A percentile compares a stretch with the other conserved stretches of the same genome.
Conservation (phyloP, 2,113 vertebrate species). For the Boleophthalmus pectinirostris region DNA sequence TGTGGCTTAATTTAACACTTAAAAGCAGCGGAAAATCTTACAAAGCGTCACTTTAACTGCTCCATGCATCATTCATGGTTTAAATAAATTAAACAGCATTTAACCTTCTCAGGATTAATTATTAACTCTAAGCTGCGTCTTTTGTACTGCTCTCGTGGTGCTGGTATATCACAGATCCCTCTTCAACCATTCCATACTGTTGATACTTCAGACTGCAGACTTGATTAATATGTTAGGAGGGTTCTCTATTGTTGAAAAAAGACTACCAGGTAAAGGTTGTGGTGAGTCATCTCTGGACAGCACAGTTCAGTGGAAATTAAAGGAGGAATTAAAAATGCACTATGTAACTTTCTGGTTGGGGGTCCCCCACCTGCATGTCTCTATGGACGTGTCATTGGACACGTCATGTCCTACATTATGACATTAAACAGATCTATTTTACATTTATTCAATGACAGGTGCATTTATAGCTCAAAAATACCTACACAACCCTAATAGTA, state of each 20-base stretch:
- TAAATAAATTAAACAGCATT: conserved; percentile 8
- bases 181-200: not conserved
- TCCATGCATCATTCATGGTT: not conserved
- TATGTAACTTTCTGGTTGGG: too few species aligned
- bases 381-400: too few species aligned
- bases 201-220: not conserved
- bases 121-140: conserved; percentile 3
- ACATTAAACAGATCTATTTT: too few species aligned
- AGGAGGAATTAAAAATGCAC: too few species aligned
- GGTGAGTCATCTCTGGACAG: not conserved
- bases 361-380: too few species aligned
- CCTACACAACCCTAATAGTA: too few species aligned
- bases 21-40: conserved; percentile 8
- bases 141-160: not conserved
- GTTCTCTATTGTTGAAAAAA: not conserved
- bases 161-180: not conserved
- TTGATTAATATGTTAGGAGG: not conserved
- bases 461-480: too few species aligned
- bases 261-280: not conserved
- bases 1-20: conserved; percentile 1
- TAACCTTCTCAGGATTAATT: conserved; percentile 5
- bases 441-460: too few species aligned
- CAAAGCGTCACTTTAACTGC: conserved; percentile 13
- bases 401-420: too few species aligned
- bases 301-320: not conserved